phyloP scores from a whole-genome alignment of 2,113 vertebrate species.

The Manacus vitellinus region DNA sequence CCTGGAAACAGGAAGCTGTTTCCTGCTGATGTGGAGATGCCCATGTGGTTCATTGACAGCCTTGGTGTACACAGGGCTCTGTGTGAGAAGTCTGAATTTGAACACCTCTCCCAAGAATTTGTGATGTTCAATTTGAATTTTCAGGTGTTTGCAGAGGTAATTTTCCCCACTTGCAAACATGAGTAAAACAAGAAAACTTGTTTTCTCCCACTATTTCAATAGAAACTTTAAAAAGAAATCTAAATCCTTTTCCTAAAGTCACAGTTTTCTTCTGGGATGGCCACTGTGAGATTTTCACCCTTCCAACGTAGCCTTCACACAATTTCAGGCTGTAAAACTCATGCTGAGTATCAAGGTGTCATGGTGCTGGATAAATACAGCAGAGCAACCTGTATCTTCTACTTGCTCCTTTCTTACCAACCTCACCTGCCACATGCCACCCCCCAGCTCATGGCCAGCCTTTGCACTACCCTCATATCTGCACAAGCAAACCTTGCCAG shows the following conservation, averaged over 20 bases:
- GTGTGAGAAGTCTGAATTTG: not conserved
- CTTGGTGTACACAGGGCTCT: not conserved
- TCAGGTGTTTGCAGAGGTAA: not conserved
- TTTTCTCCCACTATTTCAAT: not conserved
- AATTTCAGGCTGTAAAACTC: not conserved
- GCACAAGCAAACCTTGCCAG: not conserved
- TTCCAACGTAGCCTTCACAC: accelerated
- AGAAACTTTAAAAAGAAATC: not conserved
- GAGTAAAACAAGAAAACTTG: not conserved
- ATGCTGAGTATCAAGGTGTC: not conserved
- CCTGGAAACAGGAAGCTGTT: not conserved
- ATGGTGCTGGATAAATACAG: not conserved
- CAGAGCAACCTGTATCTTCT: not conserved
- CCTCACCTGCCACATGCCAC: accelerated
- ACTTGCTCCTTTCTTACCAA: not conserved
- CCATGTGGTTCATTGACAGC: not conserved
- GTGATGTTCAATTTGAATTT: not conserved
- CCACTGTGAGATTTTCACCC: not conserved
- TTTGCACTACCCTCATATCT: not conserved
- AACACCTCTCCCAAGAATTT: not conserved
- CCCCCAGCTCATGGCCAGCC: not conserved
- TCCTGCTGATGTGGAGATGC: not conserved
- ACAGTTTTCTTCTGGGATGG: not conserved
- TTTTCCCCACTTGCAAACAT: not conserved
- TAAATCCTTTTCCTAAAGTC: not conserved